Evolutionary conservation across 2,113 vertebrate genomes (phyloP).

Genomic region (Xyrauchen texanus): DNA sequence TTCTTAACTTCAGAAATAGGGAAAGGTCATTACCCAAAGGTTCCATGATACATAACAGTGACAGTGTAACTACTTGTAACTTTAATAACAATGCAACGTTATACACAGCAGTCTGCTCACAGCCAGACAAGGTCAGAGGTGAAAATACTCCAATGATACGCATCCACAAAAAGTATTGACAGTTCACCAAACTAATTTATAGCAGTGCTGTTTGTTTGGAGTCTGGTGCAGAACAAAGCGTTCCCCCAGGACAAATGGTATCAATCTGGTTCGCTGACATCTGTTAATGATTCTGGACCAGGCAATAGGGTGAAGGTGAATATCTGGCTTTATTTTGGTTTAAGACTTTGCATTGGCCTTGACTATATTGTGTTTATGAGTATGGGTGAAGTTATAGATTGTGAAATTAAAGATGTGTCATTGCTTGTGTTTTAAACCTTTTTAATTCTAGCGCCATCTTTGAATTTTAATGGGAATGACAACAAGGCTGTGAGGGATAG

Average conservation of each 20-base stretch:
- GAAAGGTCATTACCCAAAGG: neutral
- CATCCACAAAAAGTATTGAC: slow-evolving; percentile 60
- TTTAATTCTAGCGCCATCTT: too few relatives aligned
- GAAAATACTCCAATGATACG: slow-evolving; percentile 41
- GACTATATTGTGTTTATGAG: neutral
- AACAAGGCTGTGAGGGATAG: too few relatives aligned
- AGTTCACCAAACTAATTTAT: slow-evolving; percentile 58
- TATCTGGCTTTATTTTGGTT: neutral
- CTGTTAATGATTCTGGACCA: slow-evolving; percentile 31
- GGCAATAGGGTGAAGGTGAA: neutral
- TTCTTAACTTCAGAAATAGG: neutral
- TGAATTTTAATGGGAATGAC: too few relatives aligned
- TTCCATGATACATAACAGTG: neutral
- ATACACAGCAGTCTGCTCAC: neutral
- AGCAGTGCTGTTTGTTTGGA: slow-evolving; percentile 29
- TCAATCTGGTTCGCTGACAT: slow-evolving; percentile 35
- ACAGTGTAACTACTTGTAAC: neutral
- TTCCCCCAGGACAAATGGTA: slow-evolving; percentile 54
- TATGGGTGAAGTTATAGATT: too few relatives aligned
- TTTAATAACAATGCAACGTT: neutral
- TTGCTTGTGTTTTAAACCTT: too few relatives aligned
- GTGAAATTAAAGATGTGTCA: too few relatives aligned
- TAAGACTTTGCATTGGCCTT: neutral
- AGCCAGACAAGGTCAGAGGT: slow-evolving; percentile 16
- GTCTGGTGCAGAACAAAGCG: slow-evolving; percentile 25